A percentile compares a stretch with the other conserved stretches of the same genome.
These are phyloP conservation scores for Brenthis ino DNA, from an alignment of 2,888 invertebrate genomes.

Conservation along the genomic window DNA sequence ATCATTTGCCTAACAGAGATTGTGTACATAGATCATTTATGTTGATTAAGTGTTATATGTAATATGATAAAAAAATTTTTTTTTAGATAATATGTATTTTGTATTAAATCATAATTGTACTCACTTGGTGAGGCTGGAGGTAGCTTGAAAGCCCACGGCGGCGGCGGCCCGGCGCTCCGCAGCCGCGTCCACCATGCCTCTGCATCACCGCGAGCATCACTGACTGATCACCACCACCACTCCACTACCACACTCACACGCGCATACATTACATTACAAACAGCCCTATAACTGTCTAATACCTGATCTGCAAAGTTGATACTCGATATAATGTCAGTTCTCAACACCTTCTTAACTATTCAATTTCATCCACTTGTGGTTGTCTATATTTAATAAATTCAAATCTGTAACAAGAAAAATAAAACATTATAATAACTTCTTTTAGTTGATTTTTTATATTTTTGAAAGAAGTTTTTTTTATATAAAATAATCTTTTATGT, in stretches of 20 bases:
- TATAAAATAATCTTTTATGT: no score
- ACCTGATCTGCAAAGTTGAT: constrained; percentile 26
- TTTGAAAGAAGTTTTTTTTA: no score
- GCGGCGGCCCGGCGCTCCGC: constrained; percentile 77
- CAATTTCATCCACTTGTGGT: constrained; percentile 10
- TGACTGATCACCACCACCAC: constrained; percentile 65
- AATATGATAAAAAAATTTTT: no score
- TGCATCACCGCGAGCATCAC: constrained; percentile 80
- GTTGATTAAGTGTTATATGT: no score
- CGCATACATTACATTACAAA: constrained; percentile 50
- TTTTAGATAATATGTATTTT: not conserved
- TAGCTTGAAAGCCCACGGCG: constrained; percentile 69
- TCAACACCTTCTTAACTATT: constrained; percentile 8
- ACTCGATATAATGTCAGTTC: constrained; percentile 19
- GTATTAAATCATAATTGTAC: constrained; percentile 42
- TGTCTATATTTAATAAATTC: not conserved
- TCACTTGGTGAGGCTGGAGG: constrained; percentile 75
- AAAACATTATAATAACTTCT: not conserved
- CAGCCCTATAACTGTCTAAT: constrained; percentile 49
- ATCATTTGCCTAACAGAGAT: no score
- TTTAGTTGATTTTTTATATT: no score
- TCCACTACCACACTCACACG: constrained; percentile 61
- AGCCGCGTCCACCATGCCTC: constrained; percentile 82
- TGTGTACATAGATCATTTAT: no score
- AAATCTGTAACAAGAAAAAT: constrained; percentile 14